phyloP scores from a whole-genome alignment of 23 tunicate genomes.

The Trididemnum nubilum region DNA sequence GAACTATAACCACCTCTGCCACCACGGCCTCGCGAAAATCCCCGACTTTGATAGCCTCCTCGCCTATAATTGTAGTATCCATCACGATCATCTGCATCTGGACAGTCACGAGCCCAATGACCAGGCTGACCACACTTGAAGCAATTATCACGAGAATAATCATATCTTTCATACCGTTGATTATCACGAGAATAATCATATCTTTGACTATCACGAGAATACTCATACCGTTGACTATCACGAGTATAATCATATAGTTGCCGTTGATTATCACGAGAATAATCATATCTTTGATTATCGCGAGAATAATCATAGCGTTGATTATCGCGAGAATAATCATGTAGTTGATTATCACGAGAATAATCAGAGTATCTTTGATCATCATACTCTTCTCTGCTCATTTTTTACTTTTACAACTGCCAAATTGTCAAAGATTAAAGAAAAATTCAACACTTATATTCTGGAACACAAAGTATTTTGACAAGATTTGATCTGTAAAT shows the following conservation, averaged over 20 bases:
- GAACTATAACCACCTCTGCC: constrained; percentile 34
- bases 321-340: too few relatives aligned
- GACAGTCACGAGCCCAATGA: constrained; percentile 65
- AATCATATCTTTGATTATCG: neutral
- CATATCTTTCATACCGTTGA: too few relatives aligned
- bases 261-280: neutral
- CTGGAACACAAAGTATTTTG: too few relatives aligned
- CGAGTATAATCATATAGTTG: too few relatives aligned
- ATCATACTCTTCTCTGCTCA: too few relatives aligned
- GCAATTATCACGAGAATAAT: too few relatives aligned
- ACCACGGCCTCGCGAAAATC: constrained; percentile 56
- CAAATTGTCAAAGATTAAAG: too few relatives aligned
- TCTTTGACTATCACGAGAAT: neutral
- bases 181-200: neutral
- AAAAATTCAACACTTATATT: too few relatives aligned
- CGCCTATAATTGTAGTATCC: constrained; percentile 11
- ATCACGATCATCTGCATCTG: constrained; percentile 28
- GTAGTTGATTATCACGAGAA: neutral
- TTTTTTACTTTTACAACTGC: too few relatives aligned
- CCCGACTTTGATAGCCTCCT: constrained; percentile 30
- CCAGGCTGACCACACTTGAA: constrained; percentile 47
- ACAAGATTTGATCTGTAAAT: too few relatives aligned
- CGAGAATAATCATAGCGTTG: too few relatives aligned
- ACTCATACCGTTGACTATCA: too few relatives aligned
- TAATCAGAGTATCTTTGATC: neutral